Evolutionary conservation across 1,140 invertebrate genomes (phyloP), one percentile per base, ranked within the genome.

Genomic region (Bombus difficillimus): DNA sequence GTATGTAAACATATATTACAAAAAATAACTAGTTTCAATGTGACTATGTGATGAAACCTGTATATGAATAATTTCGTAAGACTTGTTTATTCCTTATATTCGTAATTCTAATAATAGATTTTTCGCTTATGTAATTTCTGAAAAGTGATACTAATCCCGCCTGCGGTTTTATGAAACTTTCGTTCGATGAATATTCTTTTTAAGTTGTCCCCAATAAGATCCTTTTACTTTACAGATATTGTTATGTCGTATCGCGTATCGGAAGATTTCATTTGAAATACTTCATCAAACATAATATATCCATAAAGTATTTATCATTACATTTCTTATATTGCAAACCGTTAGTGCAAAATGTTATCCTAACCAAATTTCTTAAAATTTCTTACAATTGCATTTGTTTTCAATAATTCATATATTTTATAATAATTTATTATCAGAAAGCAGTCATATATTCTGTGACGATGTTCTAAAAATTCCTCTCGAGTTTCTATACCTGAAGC

Each of bases 91-190:
- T n/a, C 53, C 66, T 13, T 32, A 28, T 37, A 37, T 32, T 41
- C 8, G 18, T 34, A n/a, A 25, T 22, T 12, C 47, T 62, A 71
- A 79, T 71, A 79, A 78, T 75, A 75, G 4, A 84, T 62, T 72
- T 53, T 84, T 62, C 22, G 34, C 57, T 84, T 74, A 79, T 62
- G 32, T 72, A 78, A 77, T 84, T 84, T 53, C 73, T 86, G 79
- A 73, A 71, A 86, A 81, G 43, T 69, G 41, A 86, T 73, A 85
- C 59, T 57, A 68, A 74, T 64, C 9, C 71, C 22, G 47, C 37
- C 57, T 85, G 77, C 47, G 77, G 83, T 81, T 85, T 81, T 74
- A 32, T 53, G 77, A 81, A 81, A 85, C 77, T 85, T 85, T 80
- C 76, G 57, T 85, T 81, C 78, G 34, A 1, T 34, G n/a, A 68